A percentile compares a stretch with the other conserved stretches of the same genome.
phyloP scores from a whole-genome alignment of 1,140 invertebrate genomes.

The Procambarus clarkii region DNA sequence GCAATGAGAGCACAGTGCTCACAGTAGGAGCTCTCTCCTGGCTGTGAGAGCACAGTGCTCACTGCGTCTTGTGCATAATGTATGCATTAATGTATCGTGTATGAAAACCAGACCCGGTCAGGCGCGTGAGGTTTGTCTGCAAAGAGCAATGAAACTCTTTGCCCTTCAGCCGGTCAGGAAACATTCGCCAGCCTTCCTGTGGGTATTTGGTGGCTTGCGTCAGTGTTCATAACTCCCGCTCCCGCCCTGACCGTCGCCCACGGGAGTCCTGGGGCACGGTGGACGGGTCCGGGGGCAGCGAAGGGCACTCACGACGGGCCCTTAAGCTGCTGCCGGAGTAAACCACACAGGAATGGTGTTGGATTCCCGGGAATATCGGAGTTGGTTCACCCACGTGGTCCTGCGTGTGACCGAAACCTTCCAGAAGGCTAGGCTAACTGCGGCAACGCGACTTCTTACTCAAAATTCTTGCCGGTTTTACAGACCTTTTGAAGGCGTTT shows the following conservation, averaged over 20 bases:
- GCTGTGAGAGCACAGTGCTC: no score
- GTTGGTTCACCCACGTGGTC: no score
- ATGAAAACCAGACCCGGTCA: not conserved
- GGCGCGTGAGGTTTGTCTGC: not conserved
- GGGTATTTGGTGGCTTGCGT: not conserved
- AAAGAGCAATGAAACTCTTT: conserved; percentile 15
- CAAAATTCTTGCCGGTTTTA: conserved; percentile 5
- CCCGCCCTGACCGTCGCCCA: not conserved
- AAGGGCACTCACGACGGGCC: not conserved
- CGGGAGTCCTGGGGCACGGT: not conserved
- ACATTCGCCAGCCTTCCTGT: not conserved
- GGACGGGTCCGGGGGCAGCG: no score
- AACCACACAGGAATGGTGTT: no score
- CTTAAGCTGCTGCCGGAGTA: not conserved
- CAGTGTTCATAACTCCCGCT: not conserved
- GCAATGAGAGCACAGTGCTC: no score
- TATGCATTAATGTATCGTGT: not conserved
- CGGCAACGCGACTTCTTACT: not conserved
- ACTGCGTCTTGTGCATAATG: not conserved
- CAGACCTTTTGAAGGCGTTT: not conserved
- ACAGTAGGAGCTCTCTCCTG: no score
- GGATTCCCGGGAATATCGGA: no score
- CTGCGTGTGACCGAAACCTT: not conserved
- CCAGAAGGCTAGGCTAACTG: not conserved
- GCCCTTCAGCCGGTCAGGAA: not conserved